phyloP scores from a whole-genome alignment of 1,140 invertebrate species.

The Aphidius gifuensis region DNA sequence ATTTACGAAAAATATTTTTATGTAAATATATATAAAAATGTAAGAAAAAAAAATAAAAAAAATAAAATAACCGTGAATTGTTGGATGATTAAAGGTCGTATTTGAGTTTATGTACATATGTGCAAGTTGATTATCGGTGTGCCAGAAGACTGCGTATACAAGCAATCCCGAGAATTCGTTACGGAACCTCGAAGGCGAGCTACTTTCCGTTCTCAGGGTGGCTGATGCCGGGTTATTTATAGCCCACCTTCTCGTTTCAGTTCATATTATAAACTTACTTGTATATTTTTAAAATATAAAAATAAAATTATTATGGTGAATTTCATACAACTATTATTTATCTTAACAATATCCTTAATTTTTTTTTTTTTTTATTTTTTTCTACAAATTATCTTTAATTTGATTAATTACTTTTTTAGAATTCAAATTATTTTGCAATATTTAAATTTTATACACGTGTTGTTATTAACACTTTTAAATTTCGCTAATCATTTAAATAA shows the following conservation, averaged over 20 bases:
- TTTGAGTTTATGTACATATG: background rate
- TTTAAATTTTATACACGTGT: too few species aligned
- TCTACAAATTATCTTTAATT: too few species aligned
- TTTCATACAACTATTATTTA: background rate
- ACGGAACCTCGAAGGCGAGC: conserved; percentile 50
- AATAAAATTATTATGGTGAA: conserved; percentile 25
- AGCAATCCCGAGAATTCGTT: conserved; percentile 51
- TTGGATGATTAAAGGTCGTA: too few species aligned
- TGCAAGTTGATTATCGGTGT: background rate
- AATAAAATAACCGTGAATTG: too few species aligned
- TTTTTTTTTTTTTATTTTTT: background rate
- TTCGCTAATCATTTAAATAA: too few species aligned
- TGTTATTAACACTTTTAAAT: too few species aligned
- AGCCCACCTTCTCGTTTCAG: conserved; percentile 28
- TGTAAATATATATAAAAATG: too few species aligned
- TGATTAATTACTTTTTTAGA: too few species aligned
- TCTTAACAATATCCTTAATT: conserved; percentile 1
- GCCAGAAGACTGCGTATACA: conserved; percentile 18
- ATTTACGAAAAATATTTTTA: too few species aligned
- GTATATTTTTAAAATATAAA: conserved; percentile 20
- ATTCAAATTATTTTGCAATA: too few species aligned
- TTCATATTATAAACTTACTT: background rate
- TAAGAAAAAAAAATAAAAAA: too few species aligned
- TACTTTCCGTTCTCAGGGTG: conserved; percentile 54
- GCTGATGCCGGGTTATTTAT: conserved; percentile 47